Evolutionary conservation across 2,888 invertebrate species (phyloP).

Genomic region (Leptinotarsa peninsularis): DNA sequence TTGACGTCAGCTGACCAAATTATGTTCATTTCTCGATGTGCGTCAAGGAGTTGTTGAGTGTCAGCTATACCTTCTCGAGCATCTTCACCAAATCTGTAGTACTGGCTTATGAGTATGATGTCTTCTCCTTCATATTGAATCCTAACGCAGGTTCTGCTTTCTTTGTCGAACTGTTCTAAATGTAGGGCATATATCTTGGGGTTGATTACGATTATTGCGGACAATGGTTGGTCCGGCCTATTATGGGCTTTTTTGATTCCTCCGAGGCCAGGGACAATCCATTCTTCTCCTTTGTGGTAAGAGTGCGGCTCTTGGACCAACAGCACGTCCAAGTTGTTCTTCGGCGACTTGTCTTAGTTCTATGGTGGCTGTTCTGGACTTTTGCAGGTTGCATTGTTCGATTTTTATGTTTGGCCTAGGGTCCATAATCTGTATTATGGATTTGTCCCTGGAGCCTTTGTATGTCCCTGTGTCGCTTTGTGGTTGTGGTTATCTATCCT

Average conservation of each 20-base stretch:
- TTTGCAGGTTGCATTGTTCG: slow-evolving; percentile 4
- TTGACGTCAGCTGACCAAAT: neutral
- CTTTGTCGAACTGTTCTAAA: neutral
- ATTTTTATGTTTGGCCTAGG: neutral
- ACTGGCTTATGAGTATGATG: neutral
- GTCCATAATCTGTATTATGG: neutral
- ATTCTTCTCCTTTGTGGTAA: neutral
- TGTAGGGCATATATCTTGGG: neutral
- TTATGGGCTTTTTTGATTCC: neutral
- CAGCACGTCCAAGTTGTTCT: neutral
- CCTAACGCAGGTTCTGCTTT: neutral
- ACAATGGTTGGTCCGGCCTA: neutral
- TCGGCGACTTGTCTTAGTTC: neutral
- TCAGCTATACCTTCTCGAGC: neutral
- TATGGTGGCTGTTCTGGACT: slow-evolving; percentile 2
- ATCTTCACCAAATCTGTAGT: neutral
- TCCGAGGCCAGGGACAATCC: neutral
- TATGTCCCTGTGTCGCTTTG: neutral
- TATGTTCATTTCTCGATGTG: neutral
- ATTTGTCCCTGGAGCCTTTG: neutral
- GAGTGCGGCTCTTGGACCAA: neutral
- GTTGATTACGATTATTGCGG: neutral
- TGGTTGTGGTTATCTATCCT: neutral
- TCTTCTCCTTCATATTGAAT: neutral
- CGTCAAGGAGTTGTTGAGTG: neutral